Percentiles rank a stretch among this genome's conserved stretches.
Conservation (phyloP, 2,888 invertebrate genomes). For the Diploptera punctata region DNA sequence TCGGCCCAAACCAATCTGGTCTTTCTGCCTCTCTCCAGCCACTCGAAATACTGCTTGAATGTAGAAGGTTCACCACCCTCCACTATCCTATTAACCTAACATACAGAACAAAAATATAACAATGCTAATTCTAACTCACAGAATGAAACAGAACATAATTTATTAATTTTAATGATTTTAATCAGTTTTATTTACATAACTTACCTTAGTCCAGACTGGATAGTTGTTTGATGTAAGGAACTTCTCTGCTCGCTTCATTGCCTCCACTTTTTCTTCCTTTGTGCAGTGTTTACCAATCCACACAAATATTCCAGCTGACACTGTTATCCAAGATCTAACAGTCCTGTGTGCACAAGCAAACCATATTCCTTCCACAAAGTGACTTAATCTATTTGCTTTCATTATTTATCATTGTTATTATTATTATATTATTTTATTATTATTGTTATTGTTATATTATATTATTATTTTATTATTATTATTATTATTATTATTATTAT, state of each 20-base stretch:
- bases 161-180: no score
- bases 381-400: background rate
- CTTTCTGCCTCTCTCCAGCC: constrained; percentile 76
- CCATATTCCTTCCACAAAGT: background rate
- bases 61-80: constrained; percentile 85
- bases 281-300: constrained; percentile 84
- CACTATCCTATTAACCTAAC: constrained; percentile 71
- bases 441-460: no score
- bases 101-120: background rate
- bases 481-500: no score
- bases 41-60: constrained; percentile 88
- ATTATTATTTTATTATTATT: no score
- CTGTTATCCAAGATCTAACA: constrained; percentile 83
- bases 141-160: no score
- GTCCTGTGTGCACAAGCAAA: constrained; percentile 60
- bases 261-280: constrained; percentile 73
- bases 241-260: constrained; percentile 75
- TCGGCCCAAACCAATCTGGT: constrained; percentile 53
- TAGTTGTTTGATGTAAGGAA: constrained; percentile 69
- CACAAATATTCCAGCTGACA: constrained; percentile 78
- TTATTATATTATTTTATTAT: no score
- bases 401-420: no score
- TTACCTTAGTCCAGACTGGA: constrained; percentile 72
- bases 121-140: background rate
- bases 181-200: no score